Percentiles rank a stretch among this genome's conserved stretches.
Conservation (phyloP, 2,888 invertebrate genomes). For the Polia nebulosa region DNA sequence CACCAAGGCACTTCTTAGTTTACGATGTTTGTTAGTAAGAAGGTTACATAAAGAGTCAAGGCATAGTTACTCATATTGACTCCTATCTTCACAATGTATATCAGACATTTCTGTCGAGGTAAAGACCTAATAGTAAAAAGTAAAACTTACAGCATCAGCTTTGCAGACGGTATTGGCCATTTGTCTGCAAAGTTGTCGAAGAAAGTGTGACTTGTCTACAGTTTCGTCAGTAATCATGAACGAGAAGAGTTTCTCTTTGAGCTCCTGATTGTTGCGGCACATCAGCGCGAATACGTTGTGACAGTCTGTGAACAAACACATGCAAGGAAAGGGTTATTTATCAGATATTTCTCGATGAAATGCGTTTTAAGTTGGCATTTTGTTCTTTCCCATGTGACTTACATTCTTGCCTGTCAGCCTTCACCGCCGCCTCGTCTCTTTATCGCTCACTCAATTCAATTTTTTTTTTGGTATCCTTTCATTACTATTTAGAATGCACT, state of each 20-base stretch:
- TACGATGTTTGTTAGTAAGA: not conserved
- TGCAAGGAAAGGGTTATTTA: too few species aligned
- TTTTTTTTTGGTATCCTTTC: too few species aligned
- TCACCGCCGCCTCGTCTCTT: too few species aligned
- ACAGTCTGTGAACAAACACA: slow-evolving; percentile 92
- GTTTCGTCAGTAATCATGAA: slow-evolving; percentile 97
- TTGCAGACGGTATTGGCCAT: slow-evolving; percentile 98
- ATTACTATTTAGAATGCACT: too few species aligned
- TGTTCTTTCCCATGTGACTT: not conserved
- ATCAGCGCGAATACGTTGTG: slow-evolving; percentile 97
- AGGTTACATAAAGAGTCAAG: not conserved
- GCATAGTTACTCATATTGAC: not conserved
- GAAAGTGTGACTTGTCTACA: slow-evolving; percentile 95
- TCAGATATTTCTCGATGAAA: not conserved
- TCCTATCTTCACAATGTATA: not conserved
- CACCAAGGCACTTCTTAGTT: not conserved
- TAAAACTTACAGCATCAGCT: slow-evolving; percentile 96
- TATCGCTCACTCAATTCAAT: too few species aligned
- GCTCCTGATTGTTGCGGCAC: slow-evolving; percentile 96
- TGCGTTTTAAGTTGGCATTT: not conserved
- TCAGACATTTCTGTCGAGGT: not conserved
- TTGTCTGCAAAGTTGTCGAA: slow-evolving; percentile 96
- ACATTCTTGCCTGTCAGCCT: not conserved
- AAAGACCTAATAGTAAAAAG: not conserved
- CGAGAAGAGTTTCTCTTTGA: slow-evolving; percentile 96